phyloP scores from a whole-genome alignment of 2,888 invertebrate genomes.

The Mesoligia furuncula region DNA sequence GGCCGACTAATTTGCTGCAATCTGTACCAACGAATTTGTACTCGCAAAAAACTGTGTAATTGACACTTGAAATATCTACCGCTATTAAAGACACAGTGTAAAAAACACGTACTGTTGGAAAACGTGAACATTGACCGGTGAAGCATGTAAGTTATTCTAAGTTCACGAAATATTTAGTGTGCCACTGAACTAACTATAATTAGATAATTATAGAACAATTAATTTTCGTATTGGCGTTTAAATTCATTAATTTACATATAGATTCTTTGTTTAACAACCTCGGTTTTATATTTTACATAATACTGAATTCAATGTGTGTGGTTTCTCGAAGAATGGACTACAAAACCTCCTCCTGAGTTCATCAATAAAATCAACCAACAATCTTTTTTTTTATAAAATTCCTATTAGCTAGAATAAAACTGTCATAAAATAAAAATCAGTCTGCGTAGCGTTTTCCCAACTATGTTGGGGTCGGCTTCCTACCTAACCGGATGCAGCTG shows the following conservation, averaged over 20 bases:
- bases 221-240: constrained; percentile 52
- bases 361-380: not conserved
- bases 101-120: constrained; percentile 36
- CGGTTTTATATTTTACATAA: constrained; percentile 17
- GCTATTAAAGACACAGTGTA: constrained; percentile 20
- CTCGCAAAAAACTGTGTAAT: constrained; percentile 18
- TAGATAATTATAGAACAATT: constrained; percentile 58
- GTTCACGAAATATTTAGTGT: constrained; percentile 61
- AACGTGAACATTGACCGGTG: constrained; percentile 28
- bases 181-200: constrained; percentile 53
- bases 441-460: not conserved
- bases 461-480: not conserved
- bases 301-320: not conserved
- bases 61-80: constrained; percentile 15
- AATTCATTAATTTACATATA: constrained; percentile 52
- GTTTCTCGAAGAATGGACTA: not conserved
- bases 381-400: not conserved
- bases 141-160: constrained; percentile 60
- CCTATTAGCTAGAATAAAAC: not conserved
- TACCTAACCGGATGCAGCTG: not conserved
- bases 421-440: not conserved
- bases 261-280: constrained; percentile 54
- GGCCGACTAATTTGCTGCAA: constrained; percentile 10
- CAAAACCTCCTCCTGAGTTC: not conserved
- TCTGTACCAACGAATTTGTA: not conserved